Conservation (phyloP, 2,888 invertebrate genomes). For the Carabus problematicus region DNA sequence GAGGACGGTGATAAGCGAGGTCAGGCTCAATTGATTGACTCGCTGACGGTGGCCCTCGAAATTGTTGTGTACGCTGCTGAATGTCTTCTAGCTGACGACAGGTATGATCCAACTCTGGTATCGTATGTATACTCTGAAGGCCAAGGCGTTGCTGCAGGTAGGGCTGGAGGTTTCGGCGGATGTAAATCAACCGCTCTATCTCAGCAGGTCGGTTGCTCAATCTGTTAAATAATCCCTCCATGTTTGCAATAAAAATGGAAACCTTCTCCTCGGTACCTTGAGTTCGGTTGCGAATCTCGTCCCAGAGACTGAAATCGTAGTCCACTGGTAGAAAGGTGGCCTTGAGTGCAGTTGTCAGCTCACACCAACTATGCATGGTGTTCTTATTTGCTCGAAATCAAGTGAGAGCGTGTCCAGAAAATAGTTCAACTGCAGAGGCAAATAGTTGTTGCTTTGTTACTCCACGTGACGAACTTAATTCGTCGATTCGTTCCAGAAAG, state of each 20-base stretch:
- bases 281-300: conserved; percentile 14
- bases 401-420: background rate
- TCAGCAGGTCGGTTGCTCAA: too few relatives aligned
- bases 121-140: too few relatives aligned
- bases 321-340: background rate
- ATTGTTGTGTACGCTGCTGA: too few relatives aligned
- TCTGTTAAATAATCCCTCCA: too few relatives aligned
- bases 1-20: too few relatives aligned
- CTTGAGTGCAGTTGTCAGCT: background rate
- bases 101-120: too few relatives aligned
- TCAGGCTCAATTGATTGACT: too few relatives aligned
- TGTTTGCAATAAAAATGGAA: too few relatives aligned
- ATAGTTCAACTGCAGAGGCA: background rate
- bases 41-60: too few relatives aligned
- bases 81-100: too few relatives aligned
- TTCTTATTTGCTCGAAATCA: background rate
- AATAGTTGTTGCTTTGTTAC: background rate
- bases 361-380: background rate
- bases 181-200: too few relatives aligned
- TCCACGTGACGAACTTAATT: background rate
- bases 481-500: conserved; percentile 3
- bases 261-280: background rate
- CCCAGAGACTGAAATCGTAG: conserved; percentile 4
- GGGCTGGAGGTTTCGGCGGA: too few relatives aligned
- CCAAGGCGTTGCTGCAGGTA: conserved; percentile 32